A percentile compares a stretch with the other conserved stretches of the same genome.
These are phyloP conservation scores for Ibycter americanus DNA, from an alignment of 2,797 vertebrate species.

Conservation along the genomic window DNA sequence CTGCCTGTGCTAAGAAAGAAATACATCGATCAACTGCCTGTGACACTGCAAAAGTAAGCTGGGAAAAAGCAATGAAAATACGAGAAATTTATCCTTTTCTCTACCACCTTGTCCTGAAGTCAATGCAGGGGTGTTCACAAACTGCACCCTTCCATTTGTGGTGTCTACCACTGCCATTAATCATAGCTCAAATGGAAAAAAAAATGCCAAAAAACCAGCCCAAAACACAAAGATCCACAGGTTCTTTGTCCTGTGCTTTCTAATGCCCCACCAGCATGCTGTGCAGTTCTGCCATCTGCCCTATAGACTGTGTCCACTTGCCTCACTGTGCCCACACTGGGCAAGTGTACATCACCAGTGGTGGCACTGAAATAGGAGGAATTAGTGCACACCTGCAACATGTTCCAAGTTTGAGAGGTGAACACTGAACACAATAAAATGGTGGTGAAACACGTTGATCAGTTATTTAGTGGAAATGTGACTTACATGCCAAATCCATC, in stretches of 20 bases:
- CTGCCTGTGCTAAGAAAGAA: background rate
- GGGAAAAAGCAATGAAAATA: background rate
- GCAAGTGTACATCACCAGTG: background rate
- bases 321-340: accelerated
- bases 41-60: background rate
- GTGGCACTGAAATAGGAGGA: background rate
- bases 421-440: background rate
- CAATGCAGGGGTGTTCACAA: background rate
- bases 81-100: background rate
- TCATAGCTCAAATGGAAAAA: background rate
- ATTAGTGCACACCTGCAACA: background rate
- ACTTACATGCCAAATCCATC: background rate
- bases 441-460: background rate
- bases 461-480: background rate
- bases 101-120: background rate
- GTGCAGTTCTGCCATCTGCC: background rate
- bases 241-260: background rate
- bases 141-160: background rate
- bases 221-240: background rate
- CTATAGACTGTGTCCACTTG: background rate
- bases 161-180: background rate
- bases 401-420: background rate
- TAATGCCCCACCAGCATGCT: background rate
- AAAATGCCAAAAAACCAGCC: background rate
- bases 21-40: background rate